Evolutionary conservation across 2,113 vertebrate species (phyloP), one percentile per base, ranked within the genome.

Genomic region (Zingel zingel): DNA sequence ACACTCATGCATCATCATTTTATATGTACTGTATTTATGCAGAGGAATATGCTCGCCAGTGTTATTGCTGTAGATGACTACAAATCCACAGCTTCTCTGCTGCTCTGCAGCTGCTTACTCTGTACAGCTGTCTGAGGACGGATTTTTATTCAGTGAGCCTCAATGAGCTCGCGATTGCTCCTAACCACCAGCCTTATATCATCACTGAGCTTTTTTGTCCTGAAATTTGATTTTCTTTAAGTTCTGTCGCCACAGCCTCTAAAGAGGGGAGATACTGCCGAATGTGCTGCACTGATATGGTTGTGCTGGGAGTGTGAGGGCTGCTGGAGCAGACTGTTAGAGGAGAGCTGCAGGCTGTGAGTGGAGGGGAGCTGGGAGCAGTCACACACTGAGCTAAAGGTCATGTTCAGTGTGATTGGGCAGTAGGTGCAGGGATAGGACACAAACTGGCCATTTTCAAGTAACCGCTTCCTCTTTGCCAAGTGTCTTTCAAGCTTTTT

Each of bases 261-360:
- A 54, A 77, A 84, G 63, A 74, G 51, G 47, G 45, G 61, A 47
- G 57, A 61, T 59, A 48, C 51, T 47, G 57, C 66, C 70, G 72
- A 86, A 72, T 74, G 9, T 53, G 67, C 67, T 21, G 48, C 53
- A 11, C 25, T 65, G 50, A 74, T 62, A 51, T 13, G 2, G 36
- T 50, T 72, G 64, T 43, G 58, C 62, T 67, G 73, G 72, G 64
- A 85, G 71, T 79, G 74, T 43, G 61, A 71, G 39, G 68, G 58
- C 57, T 71, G 74, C 54, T n/a, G 65, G 76, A 84, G 81, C 51
- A 58, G 65, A 50, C 65, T 43, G 63, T 59, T 25, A 19, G 36
- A 75, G 72, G 30, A 76, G 80, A 50, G 71, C 85, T 81, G 53
- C 82, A 53, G 89, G 73, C 67, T 56, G 54, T 43, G 57, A 62